phyloP scores from a whole-genome alignment of 2,888 invertebrate species.

The Tetranychus piercei region DNA sequence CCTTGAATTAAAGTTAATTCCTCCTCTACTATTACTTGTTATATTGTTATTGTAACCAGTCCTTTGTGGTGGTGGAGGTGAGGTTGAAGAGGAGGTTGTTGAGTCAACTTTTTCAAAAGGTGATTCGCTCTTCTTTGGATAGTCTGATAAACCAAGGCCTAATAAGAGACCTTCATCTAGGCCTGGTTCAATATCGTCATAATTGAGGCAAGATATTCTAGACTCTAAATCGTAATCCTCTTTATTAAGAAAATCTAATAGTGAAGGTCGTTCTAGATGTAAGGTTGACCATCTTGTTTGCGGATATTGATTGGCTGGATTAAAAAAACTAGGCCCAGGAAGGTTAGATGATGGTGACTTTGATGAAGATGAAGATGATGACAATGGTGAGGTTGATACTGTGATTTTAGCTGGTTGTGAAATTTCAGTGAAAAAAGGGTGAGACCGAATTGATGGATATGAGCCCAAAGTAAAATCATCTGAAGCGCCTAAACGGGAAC shows the following conservation, averaged over 20 bases:
- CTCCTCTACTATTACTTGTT: neutral
- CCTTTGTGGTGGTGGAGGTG: neutral
- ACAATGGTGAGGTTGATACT: neutral
- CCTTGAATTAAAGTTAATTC: neutral
- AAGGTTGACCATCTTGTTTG: neutral
- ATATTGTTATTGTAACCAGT: neutral
- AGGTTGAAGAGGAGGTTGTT: neutral
- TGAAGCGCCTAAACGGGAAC: slow-evolving; percentile 57
- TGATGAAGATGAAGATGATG: neutral
- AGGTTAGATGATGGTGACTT: neutral
- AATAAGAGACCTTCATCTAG: slow-evolving; percentile 8
- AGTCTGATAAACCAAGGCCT: neutral
- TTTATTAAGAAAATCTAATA: neutral
- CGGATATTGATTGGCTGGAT: neutral
- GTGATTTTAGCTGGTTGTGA: neutral
- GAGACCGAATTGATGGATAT: slow-evolving; percentile 63
- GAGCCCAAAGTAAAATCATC: slow-evolving; percentile 43
- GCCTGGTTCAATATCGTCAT: slow-evolving; percentile 10
- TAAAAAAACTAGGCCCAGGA: neutral
- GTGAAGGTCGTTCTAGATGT: neutral
- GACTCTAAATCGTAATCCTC: neutral
- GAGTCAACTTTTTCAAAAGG: neutral
- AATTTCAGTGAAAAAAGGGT: slow-evolving; percentile 52
- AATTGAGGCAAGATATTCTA: slow-evolving; percentile 1
- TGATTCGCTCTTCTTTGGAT: neutral